Conservation (phyloP, 2,888 invertebrate species). For the Craniophora ligustri region DNA sequence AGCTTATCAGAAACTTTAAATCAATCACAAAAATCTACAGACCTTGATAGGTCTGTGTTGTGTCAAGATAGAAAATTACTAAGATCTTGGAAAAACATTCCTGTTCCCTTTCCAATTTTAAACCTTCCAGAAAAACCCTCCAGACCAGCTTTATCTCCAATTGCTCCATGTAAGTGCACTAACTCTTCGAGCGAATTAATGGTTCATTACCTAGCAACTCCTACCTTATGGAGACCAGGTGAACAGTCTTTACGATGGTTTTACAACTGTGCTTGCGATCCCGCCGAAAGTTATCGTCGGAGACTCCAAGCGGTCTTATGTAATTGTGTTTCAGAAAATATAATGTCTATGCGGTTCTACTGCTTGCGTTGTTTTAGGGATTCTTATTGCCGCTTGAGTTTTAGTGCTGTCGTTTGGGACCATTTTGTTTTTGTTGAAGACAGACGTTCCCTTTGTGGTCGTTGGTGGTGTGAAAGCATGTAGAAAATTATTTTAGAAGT, state of each 20-base stretch:
- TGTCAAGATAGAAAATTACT: too few relatives aligned
- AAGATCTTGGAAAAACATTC: too few relatives aligned
- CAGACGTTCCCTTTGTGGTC: background rate
- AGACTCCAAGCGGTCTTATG: slow-evolving; percentile 47
- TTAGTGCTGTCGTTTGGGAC: background rate
- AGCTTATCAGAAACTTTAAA: too few relatives aligned
- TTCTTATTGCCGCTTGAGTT: slow-evolving; percentile 1
- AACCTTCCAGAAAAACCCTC: slow-evolving; percentile 35
- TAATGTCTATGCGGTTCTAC: slow-evolving; percentile 31
- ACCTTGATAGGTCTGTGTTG: too few relatives aligned
- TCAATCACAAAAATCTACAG: too few relatives aligned
- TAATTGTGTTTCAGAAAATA: slow-evolving; percentile 57
- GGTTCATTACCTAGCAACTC: slow-evolving; percentile 51
- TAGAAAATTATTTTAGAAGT: too few relatives aligned
- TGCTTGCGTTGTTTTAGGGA: slow-evolving; percentile 17
- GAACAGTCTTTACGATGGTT: slow-evolving; percentile 55
- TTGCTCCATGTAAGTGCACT: slow-evolving; percentile 47
- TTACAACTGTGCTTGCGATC: slow-evolving; percentile 49
- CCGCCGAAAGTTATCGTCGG: slow-evolving; percentile 47
- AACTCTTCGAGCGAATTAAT: slow-evolving; percentile 54
- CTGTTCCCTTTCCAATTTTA: slow-evolving; percentile 16
- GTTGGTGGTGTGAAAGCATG: background rate
- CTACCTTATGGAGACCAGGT: slow-evolving; percentile 42
- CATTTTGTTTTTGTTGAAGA: background rate
- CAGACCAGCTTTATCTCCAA: slow-evolving; percentile 39